Conservation (phyloP, 2,113 vertebrate species). For the Lipophrys pholis region DNA sequence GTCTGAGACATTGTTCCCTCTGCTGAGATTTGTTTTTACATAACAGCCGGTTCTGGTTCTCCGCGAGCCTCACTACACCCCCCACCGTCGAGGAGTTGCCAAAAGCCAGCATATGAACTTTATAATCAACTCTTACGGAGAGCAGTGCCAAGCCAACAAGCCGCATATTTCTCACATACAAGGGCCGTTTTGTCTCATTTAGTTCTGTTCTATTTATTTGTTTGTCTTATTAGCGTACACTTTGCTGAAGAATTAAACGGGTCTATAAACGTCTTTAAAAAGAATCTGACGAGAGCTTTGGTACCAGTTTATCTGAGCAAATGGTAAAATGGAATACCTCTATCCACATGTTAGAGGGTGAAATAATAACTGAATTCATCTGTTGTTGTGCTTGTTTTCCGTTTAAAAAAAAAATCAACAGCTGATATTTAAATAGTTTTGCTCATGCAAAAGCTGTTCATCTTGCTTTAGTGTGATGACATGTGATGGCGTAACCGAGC, state of each 20-base stretch:
- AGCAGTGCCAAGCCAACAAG: conserved; percentile 36
- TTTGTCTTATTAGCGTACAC: conserved; percentile 13
- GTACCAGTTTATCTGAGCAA: neutral
- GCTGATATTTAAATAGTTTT: neutral
- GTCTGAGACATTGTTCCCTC: conserved; percentile 60
- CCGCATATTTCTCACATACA: conserved; percentile 41
- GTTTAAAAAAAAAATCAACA: neutral
- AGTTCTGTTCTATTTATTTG: conserved; percentile 8
- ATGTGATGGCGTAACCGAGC: neutral
- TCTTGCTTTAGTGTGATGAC: neutral
- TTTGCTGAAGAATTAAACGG: neutral
- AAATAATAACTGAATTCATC: neutral
- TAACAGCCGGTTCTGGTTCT: conserved; percentile 80
- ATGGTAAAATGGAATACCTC: neutral
- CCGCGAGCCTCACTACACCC: conserved; percentile 12
- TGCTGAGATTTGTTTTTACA: conserved; percentile 62
- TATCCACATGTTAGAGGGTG: neutral
- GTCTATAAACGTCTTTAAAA: neutral
- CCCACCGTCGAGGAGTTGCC: conserved; percentile 58
- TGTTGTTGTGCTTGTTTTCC: neutral
- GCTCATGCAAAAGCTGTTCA: neutral
- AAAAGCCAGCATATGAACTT: conserved; percentile 65
- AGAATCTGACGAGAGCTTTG: neutral
- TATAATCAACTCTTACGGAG: conserved; percentile 64
- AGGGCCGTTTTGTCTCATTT: conserved; percentile 23